Base-by-base conservation (phyloP, 2,113 vertebrate species). In the Cromileptes altivelis region DNA sequence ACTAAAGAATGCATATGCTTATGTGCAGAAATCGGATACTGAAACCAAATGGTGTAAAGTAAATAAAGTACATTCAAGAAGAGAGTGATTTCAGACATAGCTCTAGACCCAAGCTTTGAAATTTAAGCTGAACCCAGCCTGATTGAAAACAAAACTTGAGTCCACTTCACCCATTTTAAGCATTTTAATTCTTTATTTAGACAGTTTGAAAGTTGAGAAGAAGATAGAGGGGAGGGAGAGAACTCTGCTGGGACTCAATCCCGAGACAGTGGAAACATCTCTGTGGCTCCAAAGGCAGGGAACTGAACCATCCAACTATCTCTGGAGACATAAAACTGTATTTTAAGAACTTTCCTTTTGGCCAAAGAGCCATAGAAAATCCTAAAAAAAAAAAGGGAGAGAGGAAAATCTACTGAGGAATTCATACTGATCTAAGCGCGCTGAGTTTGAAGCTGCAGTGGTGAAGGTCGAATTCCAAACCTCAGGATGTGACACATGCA, bases 111-210 rank as follows among this genome's bases (percentile, higher is more conserved):
- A 55, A 70, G 19, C 40, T 27, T 56, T 19, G 11, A 21, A 49
- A 45, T 50, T 1, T 21, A 70, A 64, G 18, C 47, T n/a, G 25
- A 40, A 11, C 14, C 27, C 3, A 37, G 25, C 49, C n/a, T 65
- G 12, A 80, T 14, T 63, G 15, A 57, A n/a, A 56, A 70, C 25
- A 61, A 75, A 19, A 75, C 14, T 23, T 50, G 11, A 27, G 49
- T 62, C n/a, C 68, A 58, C 17, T 69, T 37, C n/a, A 33, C 61
- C 47, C 27, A 6, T 52, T 52, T 75, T 53, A 27, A 72, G 14
- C 67, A 69, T 60, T 80, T 87, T 58, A 69, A 75, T 70, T 81
- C 75, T 81, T 81, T 42, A 78, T 79, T 85, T 74, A 78, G 75
- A 80, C 49, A 19, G 25, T 75, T 70, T 84, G 19, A 74, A 84